Evolutionary conservation across 2,797 vertebrate genomes (phyloP), one percentile per base, ranked within the genome.

Genomic region (Champsocephalus gunnari): DNA sequence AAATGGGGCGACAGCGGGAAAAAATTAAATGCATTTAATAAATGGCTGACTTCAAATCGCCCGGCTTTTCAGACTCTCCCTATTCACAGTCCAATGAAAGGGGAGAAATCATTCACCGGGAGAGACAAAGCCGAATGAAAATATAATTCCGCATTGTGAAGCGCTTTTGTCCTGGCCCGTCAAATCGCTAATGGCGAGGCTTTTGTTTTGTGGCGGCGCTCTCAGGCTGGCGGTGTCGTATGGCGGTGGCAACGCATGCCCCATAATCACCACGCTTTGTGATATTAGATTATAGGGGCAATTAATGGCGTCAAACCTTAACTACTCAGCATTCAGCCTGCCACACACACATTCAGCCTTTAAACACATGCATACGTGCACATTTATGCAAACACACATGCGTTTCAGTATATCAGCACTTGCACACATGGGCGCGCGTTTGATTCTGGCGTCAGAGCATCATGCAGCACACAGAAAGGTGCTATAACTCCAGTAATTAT

Each of bases 221-320:
- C 93, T 92, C 92, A 94, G 94, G 94, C 95, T 95, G 86, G 91
- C 93, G 94, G 95, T 92, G 96, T 96, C 95, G 93, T 92, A 94
- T 95, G 93, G 93, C 93, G 89, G 82, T 92, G 91, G 89, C 88
- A 81, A 87, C 89, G 88, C 93, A 75, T 88, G 92, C 89, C 90
- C 91, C 92, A 89, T 96, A 95, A 95, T 95, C 94, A 94, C 90
- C 89, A 89, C 91, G 92, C 93, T 97, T 97, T 97, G 96, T 97
- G 96, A 96, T 96, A 96, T 97, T 97, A 96, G 96, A 97, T 97
- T 97, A 97, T 97, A 97, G 96, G 96, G 96, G 96, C 96, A 97
- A 97, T 97, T 97, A 97, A 96, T 96, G 94, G 95, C 96, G 95
- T 97, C 96, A 97, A 97, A 96, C 96, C 96, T 96, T 94, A 95